Conservation (phyloP, 2,888 invertebrate genomes). For the Plebejus argus region DNA sequence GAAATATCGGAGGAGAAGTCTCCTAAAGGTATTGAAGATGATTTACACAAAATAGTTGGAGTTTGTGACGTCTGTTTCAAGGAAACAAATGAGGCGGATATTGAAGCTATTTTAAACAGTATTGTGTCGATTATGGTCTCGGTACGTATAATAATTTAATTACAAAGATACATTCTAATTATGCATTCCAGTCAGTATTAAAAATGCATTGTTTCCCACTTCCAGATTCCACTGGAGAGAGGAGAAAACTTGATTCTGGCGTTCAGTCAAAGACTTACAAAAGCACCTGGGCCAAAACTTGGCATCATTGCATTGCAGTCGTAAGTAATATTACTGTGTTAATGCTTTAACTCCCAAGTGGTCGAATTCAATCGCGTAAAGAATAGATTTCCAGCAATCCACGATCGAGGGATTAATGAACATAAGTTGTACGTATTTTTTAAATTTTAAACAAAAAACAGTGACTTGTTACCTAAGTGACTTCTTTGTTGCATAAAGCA, state of each 20-base stretch:
- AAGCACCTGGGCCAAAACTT: conserved; percentile 90
- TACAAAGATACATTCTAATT: not conserved
- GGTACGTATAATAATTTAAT: conserved; percentile 71
- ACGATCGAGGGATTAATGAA: too few relatives aligned
- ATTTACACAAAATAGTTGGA: conserved; percentile 95
- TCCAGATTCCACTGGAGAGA: conserved; percentile 90
- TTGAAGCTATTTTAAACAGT: conserved; percentile 96
- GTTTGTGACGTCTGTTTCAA: conserved; percentile 96
- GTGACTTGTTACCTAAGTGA: too few relatives aligned
- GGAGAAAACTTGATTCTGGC: conserved; percentile 93
- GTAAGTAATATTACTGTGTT: conserved; percentile 76
- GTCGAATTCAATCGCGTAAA: too few relatives aligned
- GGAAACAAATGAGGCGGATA: conserved; percentile 91
- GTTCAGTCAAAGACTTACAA: conserved; percentile 95
- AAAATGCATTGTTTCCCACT: conserved; percentile 36
- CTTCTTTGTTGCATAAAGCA: too few relatives aligned
- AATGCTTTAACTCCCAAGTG: too few relatives aligned
- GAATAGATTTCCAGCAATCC: too few relatives aligned
- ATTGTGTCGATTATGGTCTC: conserved; percentile 97
- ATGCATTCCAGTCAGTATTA: not conserved
- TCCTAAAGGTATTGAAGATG: conserved; percentile 94
- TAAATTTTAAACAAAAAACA: too few relatives aligned
- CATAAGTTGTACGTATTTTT: too few relatives aligned
- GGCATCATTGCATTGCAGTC: conserved; percentile 91
- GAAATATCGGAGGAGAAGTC: conserved; percentile 96